phyloP scores from a whole-genome alignment of 2,113 vertebrate genomes.

The Heterotilapia buettikoferi region DNA sequence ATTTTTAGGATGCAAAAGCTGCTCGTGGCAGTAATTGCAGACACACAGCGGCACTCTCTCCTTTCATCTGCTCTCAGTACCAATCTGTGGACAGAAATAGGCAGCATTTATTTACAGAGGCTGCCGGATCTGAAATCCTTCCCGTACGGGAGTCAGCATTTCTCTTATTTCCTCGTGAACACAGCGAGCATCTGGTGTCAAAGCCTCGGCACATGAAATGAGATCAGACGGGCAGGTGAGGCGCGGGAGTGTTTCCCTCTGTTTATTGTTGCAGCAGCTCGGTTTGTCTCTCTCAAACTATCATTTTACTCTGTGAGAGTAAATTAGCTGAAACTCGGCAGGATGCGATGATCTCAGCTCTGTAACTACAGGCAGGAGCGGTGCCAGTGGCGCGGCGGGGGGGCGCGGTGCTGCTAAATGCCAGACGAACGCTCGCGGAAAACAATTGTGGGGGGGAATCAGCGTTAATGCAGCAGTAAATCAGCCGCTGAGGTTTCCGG shows the following conservation, averaged over 20 bases:
- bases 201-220: not conserved
- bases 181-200: not conserved
- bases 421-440: conserved; percentile 17
- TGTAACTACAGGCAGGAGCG: not conserved
- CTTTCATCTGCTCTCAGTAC: conserved; percentile 19
- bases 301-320: not conserved
- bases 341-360: conserved; percentile 1
- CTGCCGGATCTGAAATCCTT: not conserved
- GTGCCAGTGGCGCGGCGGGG: not conserved
- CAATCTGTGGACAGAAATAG: not conserved
- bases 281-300: not conserved
- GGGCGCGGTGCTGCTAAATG: not conserved
- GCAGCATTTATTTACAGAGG: not conserved
- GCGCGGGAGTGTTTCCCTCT: not conserved
- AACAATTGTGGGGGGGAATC: not conserved
- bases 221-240: not conserved
- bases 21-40: not conserved
- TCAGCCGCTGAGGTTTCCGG: not conserved
- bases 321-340: not conserved
- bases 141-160: not conserved
- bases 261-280: not conserved
- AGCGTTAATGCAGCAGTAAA: not conserved
- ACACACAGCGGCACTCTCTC: not conserved
- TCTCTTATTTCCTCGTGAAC: not conserved
- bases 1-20: not conserved